Evolutionary conservation across 2,797 vertebrate species (phyloP).

Genomic region (Acrocephalus scirpaceus): DNA sequence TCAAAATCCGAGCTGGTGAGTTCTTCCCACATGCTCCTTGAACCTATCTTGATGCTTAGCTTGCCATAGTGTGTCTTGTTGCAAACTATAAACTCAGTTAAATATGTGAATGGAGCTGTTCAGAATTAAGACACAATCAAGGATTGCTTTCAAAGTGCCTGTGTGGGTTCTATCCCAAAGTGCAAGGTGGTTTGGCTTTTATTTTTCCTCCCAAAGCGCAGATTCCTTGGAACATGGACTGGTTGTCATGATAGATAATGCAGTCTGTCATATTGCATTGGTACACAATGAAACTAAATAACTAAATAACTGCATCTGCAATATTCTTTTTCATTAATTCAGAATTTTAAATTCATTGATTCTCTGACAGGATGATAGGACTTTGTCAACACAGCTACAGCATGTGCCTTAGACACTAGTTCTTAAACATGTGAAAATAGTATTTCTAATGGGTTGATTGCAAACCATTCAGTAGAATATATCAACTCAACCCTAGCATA

Average conservation of each 20-base stretch:
- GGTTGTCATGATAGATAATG: not conserved
- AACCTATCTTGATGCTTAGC: not conserved
- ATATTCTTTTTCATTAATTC: not conserved
- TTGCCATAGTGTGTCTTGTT: not conserved
- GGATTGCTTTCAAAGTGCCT: not conserved
- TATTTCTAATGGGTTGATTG: not conserved
- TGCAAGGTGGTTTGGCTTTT: not conserved
- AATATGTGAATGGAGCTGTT: not conserved
- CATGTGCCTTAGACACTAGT: not conserved
- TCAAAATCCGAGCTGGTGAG: conserved; percentile 97
- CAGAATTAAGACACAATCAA: not conserved
- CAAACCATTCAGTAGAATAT: not conserved
- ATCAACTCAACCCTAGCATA: not conserved
- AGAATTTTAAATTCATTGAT: not conserved
- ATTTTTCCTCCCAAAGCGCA: not conserved
- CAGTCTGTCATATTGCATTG: not conserved
- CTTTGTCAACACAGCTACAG: not conserved
- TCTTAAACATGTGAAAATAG: not conserved
- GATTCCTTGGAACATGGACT: not conserved
- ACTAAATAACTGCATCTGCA: not conserved
- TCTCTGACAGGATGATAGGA: not conserved
- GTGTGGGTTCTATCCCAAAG: accelerated
- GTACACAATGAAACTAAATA: not conserved
- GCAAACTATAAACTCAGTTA: not conserved
- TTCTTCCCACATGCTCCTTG: not conserved